Base-by-base conservation (phyloP, 2,888 invertebrate species). In the Gibbula magus region DNA sequence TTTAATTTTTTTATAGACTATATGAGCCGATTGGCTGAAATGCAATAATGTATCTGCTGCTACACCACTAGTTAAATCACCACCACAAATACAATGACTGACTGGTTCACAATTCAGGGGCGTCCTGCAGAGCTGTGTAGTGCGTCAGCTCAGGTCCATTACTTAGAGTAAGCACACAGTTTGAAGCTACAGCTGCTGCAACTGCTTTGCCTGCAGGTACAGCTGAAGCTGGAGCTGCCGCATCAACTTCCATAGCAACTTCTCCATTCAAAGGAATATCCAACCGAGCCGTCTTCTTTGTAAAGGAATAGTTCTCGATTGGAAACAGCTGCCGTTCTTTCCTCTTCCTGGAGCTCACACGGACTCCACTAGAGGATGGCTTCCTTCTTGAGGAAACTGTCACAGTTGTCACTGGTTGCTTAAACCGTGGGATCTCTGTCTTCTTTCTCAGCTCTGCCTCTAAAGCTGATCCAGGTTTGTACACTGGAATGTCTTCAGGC, bases 281-380 rank as follows among this genome's bases (percentile, higher is more conserved):
- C 22, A 67, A 22, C 32, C 79, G 78, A 18, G 70, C 76, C 29
- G 66, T 61, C 52, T 83, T 86, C 82, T 82, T 82, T 13, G 85
- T 77, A 80, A 84, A 91, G 66, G 89, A 88, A 78, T 92, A 92
- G 73, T 89, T 89, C 84, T 92, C 92, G 79, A 91, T 90, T 1
- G 91, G 89, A 84, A 90, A 89, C 18, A 91, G 84, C 81, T 91
- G 91, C 84, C 91, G 91, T 52, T 87, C 86, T 83, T 91, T 92
- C 13, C 91, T 83, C 66, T 90, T 90, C 20, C 92, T 84, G 0
- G 88, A 86, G 82, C 91, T 92, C 54, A 88, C 87, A 39, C 92
- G 83, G 10, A 88, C 82, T 16, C 83, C 78, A 54, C 53, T 67
- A 7, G 79, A 74, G 10, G 70, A 35, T 22, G 79, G 45, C 20